Base-by-base conservation (phyloP, 1,140 invertebrate genomes). In the Drosophila bifasciata region DNA sequence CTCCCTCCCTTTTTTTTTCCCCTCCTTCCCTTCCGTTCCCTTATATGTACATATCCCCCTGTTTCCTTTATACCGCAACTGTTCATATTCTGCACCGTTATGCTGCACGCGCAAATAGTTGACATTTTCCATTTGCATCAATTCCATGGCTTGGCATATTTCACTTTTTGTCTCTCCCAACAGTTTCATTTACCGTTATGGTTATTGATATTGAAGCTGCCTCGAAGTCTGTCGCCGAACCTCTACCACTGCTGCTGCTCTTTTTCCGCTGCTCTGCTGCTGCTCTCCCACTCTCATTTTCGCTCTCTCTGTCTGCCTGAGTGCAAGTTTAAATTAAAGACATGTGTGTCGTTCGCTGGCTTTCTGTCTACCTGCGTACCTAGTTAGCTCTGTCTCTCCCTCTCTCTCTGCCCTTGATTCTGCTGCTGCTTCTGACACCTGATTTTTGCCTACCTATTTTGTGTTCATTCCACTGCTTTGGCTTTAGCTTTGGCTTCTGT, bases 111-210 rank as follows among this genome's bases (percentile, higher is more conserved):
- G 73, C 81, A 66, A 85, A 85, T 85, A 85, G 81, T 85, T 86
- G 81, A 85, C 77, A 78, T 85, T 85, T 85, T 85, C 81, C 81
- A 85, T 85, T 85, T 85, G 78, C 81, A 86, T 85, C 77, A 85
- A 81, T 86, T 77, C 73, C 46, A 49, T 61, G 86, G 77, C 50
- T 55, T 85, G 77, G 53, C 77, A 78, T 73, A 67, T 77, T 77
- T 80, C 63, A 57, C 28, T 49, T 64, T 57, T 40, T 50, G 39
- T 58, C 28, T 25, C 49, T 44, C 46, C 28, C 4, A 11, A 40
- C 46, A 23, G 48, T 50, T 50, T 41, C 23, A 50, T 55, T 71
- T 58, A 52, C 48, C 43, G 56, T 66, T 85, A 85, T 73, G 70
- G 59, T 57, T 73, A 73, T 85, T 61, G 61, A 76, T 76, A 76